Percentiles rank a stretch among this genome's conserved stretches.
phyloP scores from a whole-genome alignment of 1,140 invertebrate species.

The Ooceraea biroi region DNA sequence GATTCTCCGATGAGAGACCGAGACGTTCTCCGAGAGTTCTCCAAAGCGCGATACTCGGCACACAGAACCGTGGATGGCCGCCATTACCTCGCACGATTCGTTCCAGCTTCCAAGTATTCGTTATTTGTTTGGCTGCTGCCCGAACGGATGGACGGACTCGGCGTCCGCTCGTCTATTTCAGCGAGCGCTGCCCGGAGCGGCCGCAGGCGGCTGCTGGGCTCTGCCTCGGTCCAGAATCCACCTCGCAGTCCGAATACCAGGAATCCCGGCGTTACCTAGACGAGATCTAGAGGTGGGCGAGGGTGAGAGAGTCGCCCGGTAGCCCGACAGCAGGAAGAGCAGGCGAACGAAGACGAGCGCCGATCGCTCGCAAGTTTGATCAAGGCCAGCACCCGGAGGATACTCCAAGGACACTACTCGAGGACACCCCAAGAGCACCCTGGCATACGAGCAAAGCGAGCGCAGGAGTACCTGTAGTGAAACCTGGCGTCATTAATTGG shows the following conservation, averaged over 20 bases:
- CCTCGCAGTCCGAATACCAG: slow-evolving; percentile 63
- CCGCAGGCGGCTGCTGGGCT: slow-evolving; percentile 6
- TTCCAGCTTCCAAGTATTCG: slow-evolving; percentile 79
- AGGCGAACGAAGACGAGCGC: too few species aligned
- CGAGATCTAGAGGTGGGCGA: slow-evolving; percentile 23
- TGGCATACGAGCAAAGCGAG: too few species aligned
- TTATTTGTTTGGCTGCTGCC: slow-evolving; percentile 77
- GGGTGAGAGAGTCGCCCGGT: slow-evolving; percentile 37
- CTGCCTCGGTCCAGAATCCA: slow-evolving; percentile 47
- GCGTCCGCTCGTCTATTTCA: slow-evolving; percentile 74
- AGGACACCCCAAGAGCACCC: too few species aligned
- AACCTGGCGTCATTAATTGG: too few species aligned
- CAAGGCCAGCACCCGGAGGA: slow-evolving; percentile 28
- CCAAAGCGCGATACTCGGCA: slow-evolving; percentile 68
- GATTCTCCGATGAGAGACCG: slow-evolving; percentile 40
- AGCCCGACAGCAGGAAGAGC: slow-evolving; percentile 7
- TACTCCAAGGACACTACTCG: too few species aligned
- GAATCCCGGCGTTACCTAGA: slow-evolving; percentile 69
- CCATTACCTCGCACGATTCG: slow-evolving; percentile 73
- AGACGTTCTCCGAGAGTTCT: slow-evolving; percentile 28
- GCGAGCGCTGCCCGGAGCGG: slow-evolving; percentile 54
- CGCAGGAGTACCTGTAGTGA: too few species aligned
- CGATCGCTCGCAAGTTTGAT: slow-evolving; percentile 2
- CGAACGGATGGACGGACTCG: slow-evolving; percentile 28
- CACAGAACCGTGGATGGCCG: slow-evolving; percentile 64